Evolutionary conservation across 2,113 vertebrate genomes (phyloP).

Genomic region (Sceloporus tristichus): DNA sequence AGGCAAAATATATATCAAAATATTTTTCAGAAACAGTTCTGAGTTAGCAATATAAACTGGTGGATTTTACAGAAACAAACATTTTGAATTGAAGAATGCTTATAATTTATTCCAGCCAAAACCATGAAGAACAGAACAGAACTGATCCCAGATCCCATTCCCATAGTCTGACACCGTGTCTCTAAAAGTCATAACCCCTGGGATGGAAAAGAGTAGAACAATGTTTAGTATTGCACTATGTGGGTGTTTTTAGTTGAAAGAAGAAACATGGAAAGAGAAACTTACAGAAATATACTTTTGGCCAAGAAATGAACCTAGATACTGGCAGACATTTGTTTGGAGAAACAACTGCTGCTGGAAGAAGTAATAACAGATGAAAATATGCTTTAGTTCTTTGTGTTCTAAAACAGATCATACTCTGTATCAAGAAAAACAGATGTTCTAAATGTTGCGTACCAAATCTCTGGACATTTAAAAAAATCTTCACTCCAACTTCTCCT

Average conservation of each 20-base stretch:
- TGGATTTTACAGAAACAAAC: not conserved
- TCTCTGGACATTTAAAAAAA: not conserved
- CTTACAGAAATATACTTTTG: constrained; percentile 41
- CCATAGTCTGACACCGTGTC: constrained; percentile 21
- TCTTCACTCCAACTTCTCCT: not conserved
- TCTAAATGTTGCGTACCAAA: not conserved
- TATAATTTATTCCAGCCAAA: not conserved
- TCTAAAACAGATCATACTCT: constrained; percentile 21
- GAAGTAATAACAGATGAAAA: constrained; percentile 31
- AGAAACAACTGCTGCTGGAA: constrained; percentile 30
- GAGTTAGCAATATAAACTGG: not conserved
- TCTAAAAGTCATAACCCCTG: constrained; percentile 13
- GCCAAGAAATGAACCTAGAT: constrained; percentile 53
- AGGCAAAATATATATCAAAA: too few species aligned
- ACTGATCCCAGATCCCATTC: not conserved
- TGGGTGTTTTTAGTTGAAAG: constrained; percentile 24
- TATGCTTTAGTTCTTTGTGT: constrained; percentile 14
- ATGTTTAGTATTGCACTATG: not conserved
- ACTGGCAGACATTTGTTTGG: constrained; percentile 50
- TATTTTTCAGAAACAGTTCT: not conserved
- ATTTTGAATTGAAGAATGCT: not conserved
- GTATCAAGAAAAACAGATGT: constrained; percentile 29
- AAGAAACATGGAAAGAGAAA: constrained; percentile 3
- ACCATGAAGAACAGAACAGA: not conserved
- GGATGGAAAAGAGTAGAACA: not conserved